These are phyloP conservation scores for Nymphalis polychloros DNA, from an alignment of 2,888 invertebrate species.

Conservation along the genomic window DNA sequence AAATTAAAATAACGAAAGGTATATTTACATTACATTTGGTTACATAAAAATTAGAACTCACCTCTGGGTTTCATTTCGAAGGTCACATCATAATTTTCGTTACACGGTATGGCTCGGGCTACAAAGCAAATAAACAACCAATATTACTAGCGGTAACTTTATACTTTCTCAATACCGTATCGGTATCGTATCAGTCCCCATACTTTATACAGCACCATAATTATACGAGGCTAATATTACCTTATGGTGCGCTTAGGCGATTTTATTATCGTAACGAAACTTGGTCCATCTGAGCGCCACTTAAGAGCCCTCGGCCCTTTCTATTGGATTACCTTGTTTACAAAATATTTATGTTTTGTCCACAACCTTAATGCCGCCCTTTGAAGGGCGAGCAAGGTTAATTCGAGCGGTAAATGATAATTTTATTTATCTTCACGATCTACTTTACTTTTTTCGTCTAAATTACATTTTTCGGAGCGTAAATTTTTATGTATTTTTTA, in stretches of 20 bases:
- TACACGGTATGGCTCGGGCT: no score
- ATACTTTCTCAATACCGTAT: conserved; percentile 13
- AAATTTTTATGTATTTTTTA: background rate
- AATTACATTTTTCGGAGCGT: background rate
- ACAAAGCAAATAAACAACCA: background rate
- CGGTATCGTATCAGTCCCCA: background rate
- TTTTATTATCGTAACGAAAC: conserved; percentile 34
- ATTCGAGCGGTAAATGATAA: conserved; percentile 36
- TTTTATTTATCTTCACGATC: conserved; percentile 33
- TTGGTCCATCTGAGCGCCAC: conserved; percentile 27
- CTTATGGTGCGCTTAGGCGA: conserved; percentile 18
- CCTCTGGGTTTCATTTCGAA: no score
- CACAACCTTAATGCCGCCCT: conserved; percentile 41
- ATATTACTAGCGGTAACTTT: background rate
- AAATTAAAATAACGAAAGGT: no score
- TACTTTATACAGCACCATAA: conserved; percentile 11
- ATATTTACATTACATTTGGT: no score
- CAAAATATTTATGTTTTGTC: conserved; percentile 51
- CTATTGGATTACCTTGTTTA: conserved; percentile 54
- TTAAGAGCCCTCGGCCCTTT: conserved; percentile 35
- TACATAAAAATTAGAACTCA: no score
- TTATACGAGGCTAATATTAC: conserved; percentile 19
- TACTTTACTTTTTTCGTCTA: conserved; percentile 22
- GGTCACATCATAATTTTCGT: no score
- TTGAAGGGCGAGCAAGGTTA: conserved; percentile 33